phyloP scores from a whole-genome alignment of 2,888 invertebrate genomes.

The Dione vanillae region DNA sequence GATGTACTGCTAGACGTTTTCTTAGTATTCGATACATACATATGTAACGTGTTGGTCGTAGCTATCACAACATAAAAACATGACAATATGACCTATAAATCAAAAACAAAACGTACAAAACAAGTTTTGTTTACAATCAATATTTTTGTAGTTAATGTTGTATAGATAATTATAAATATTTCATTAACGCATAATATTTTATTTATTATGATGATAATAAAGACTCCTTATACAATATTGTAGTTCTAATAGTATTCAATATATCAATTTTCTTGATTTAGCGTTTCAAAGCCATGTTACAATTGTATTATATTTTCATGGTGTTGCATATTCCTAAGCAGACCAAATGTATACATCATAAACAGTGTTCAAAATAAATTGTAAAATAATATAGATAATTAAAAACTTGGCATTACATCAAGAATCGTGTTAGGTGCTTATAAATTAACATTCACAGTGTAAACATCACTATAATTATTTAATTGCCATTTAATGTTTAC shows the following conservation, averaged over 20 bases:
- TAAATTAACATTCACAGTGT: slow-evolving; percentile 2
- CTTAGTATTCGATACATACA: slow-evolving; percentile 38
- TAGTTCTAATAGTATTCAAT: background rate
- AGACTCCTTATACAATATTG: background rate
- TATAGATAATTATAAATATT: background rate
- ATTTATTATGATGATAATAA: background rate
- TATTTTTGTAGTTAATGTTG: background rate
- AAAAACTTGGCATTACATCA: too few species aligned
- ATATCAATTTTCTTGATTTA: slow-evolving; percentile 8
- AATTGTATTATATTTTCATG: background rate
- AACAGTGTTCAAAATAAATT: too few species aligned
- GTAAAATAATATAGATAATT: too few species aligned
- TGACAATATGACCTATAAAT: background rate
- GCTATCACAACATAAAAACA: slow-evolving; percentile 24
- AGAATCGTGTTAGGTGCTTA: background rate
- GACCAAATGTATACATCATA: too few species aligned
- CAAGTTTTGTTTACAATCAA: background rate
- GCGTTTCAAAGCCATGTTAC: background rate
- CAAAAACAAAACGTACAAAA: background rate
- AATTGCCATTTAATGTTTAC: background rate
- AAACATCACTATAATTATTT: background rate
- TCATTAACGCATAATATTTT: background rate
- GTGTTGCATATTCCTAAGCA: too few species aligned
- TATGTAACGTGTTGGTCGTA: slow-evolving; percentile 31
- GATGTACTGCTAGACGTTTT: slow-evolving; percentile 47